Evolutionary conservation across 2,888 invertebrate species (phyloP).

Genomic region (Alentia gelatinosa): DNA sequence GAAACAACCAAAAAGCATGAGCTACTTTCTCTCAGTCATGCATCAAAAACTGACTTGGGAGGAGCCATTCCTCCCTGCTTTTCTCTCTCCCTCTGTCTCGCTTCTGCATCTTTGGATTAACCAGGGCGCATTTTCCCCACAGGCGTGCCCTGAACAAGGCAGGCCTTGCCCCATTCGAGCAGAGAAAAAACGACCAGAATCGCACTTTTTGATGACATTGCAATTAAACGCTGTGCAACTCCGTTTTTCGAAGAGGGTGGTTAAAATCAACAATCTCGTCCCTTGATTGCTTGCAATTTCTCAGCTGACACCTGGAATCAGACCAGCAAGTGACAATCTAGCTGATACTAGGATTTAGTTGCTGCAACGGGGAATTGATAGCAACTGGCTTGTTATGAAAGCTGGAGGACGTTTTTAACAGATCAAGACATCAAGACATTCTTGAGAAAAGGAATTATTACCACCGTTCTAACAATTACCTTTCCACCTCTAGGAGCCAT

Average conservation of each 20-base stretch:
- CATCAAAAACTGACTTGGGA: too few species aligned
- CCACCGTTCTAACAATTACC: too few species aligned
- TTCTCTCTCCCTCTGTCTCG: neutral
- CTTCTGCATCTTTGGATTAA: neutral
- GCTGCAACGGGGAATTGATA: neutral
- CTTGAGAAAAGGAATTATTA: too few species aligned
- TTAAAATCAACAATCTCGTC: neutral
- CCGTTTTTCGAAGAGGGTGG: neutral
- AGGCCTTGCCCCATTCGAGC: neutral
- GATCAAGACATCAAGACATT: too few species aligned
- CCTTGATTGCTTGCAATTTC: slow-evolving; percentile 6
- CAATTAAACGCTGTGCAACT: neutral
- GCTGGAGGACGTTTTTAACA: too few species aligned
- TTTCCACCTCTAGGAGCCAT: too few species aligned
- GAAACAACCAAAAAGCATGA: too few species aligned
- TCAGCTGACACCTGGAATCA: neutral
- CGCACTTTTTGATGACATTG: neutral
- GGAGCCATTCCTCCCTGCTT: too few species aligned
- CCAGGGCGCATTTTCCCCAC: neutral
- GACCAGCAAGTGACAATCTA: neutral
- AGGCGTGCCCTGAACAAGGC: neutral
- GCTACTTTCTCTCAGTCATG: too few species aligned
- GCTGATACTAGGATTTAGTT: neutral
- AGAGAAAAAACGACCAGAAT: neutral
- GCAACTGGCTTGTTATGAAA: too few species aligned